These are phyloP conservation scores for Fratercula arctica DNA, from an alignment of 2,797 vertebrate species.

Conservation along the genomic window DNA sequence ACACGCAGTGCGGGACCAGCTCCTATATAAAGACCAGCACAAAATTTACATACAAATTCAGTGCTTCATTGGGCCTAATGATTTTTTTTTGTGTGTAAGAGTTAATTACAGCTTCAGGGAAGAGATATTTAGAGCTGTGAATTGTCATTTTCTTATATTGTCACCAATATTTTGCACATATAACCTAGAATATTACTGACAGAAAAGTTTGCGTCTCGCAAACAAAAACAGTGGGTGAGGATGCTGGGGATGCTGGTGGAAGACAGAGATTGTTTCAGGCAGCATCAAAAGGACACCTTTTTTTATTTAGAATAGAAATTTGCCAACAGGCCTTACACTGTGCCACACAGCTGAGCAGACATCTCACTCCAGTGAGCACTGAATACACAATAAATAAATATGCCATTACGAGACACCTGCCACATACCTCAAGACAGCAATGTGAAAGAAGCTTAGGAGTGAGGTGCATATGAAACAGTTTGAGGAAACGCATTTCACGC, in stretches of 20 bases:
- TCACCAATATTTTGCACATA: neutral
- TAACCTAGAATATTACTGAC: neutral
- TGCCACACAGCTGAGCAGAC: neutral
- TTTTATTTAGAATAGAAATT: neutral
- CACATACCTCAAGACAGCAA: neutral
- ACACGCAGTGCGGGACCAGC: rapidly evolving
- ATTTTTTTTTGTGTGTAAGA: neutral
- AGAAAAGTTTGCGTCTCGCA: neutral
- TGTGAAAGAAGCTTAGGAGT: neutral
- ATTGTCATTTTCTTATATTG: neutral
- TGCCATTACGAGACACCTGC: neutral
- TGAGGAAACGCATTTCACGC: neutral
- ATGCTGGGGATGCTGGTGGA: neutral
- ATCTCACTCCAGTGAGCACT: neutral
- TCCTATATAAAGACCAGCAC: neutral
- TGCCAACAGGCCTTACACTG: neutral
- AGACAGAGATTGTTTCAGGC: neutral
- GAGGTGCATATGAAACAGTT: neutral
- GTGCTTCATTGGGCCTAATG: neutral
- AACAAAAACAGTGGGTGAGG: neutral
- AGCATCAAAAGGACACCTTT: neutral
- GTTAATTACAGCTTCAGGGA: neutral
- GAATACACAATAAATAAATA: slow-evolving; percentile 8
- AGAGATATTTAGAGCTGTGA: neutral
- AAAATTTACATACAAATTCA: neutral